Base-by-base conservation (phyloP, 2,797 vertebrate species). In the Falco berigora region DNA sequence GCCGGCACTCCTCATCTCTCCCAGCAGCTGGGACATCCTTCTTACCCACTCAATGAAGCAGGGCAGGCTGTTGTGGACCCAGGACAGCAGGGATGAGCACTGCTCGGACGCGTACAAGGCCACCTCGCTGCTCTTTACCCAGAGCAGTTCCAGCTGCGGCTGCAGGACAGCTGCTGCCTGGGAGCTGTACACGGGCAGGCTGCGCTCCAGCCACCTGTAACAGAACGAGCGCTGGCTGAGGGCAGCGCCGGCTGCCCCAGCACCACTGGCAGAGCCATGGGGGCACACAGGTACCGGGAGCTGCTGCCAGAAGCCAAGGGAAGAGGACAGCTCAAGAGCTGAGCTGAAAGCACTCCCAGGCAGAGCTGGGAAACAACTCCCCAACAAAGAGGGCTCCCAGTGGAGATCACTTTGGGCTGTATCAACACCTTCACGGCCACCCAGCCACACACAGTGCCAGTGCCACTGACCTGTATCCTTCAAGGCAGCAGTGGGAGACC, bases 121-220 rank as follows among this genome's bases (percentile, higher is more conserved):
- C 5, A 95, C 95, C 63, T 98, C 94, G 10, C 96, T 97, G 1
- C 97, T 69, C 49, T 96, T 97, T 6, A 97, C 97, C 97, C 98
- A 95, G 47, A 97, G 97, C 66, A 98, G 95, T 80, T 99, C 98
- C 87, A 98, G 92, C 14, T 98, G 64, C 0, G 99, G 99, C 44
- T 97, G 97, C 84, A 98, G 38, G 4, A 97, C 6, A 0, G 98
- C 97, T 19, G 97, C 96, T 4, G 98, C 96, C 69, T 96, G 85
- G 0, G 99, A 98, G 81, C 98, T 97, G 47, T 98, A 99, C 50
- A 97, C 71, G 0, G 98, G 98, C 32, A 98, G 94, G 30, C 98
- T 99, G 53, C 93, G 98, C 96, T 98, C 97, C 86, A 99, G 85
- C 99, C 99, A 99, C 97, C 99, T 99, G 88, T 30, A 92, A 28